Evolutionary conservation across 2,888 invertebrate genomes (phyloP), one percentile per base, ranked within the genome.

Genomic region (Helicoverpa assulta): DNA sequence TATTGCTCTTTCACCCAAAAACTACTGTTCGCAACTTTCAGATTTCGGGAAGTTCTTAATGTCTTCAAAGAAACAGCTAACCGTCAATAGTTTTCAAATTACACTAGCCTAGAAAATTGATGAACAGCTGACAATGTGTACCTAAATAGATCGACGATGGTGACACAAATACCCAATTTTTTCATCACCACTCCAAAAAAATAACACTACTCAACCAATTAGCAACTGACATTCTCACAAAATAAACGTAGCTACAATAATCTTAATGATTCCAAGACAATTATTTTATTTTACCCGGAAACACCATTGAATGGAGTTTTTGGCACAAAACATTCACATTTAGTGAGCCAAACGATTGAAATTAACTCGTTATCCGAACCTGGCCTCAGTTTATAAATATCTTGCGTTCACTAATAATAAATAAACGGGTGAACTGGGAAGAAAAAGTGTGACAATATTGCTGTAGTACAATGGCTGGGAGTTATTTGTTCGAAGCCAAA

Each of bases 351-450:
- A 79, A 70, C 66, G 69, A 70, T 79, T 64, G 10, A 58, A 79
- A 81, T 72, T 68, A 70, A 72, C 64, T 72, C 70, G 65, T 66
- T 81, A 76, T 73, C 51, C 58, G 26, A 61, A 81, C 63, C 63
- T 51, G 71, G 79, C 79, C 71, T 72, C 68, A 67, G 66, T 10
- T 68, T 68, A 73, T 73, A 81, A 81, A 81, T 81, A 81, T 64
- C 66, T 52, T 63, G 47, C 47, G 54, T 5, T 14, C 70, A 8
- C 53, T 53, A 53, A 26, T 53, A 53, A 53, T 70, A 73, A 70
- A 64, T 78, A 81, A 16, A 51, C 63, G 52, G 57, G 51, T 52
- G 62, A 77, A 71, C 75, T 47, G 64, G 67, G 78, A 68, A 33
- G 47, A 5, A 51, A n/a, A 73, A 55, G 59, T 21, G 52, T 71